Conservation (phyloP, 2,888 invertebrate species). For the Pammene fasciana region DNA sequence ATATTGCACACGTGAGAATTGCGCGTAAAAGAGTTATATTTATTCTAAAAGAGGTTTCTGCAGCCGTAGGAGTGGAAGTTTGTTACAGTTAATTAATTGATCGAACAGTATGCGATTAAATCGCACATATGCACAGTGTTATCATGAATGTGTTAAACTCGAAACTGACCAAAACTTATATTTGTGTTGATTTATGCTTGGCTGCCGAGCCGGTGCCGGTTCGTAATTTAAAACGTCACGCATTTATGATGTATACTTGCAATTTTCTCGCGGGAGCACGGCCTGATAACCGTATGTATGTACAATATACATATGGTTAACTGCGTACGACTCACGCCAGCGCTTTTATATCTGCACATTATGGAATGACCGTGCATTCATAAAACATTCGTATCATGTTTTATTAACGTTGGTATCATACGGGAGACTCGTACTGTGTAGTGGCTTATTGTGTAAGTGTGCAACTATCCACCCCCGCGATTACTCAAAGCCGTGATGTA, state of each 20-base stretch:
- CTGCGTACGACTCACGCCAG: constrained; percentile 20
- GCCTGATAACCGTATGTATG: constrained; percentile 62
- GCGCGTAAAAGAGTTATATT: constrained; percentile 56
- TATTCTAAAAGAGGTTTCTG: constrained; percentile 51
- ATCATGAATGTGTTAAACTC: constrained; percentile 55
- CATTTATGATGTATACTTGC: constrained; percentile 80
- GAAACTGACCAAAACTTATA: constrained; percentile 66
- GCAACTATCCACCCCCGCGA: constrained; percentile 48
- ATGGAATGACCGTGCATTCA: constrained; percentile 44
- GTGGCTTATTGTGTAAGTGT: constrained; percentile 43
- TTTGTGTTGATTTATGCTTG: constrained; percentile 75
- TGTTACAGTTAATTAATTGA: constrained; percentile 18
- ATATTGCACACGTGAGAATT: constrained; percentile 68
- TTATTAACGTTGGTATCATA: constrained; percentile 21
- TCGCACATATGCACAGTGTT: constrained; percentile 46
- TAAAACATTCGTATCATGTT: constrained; percentile 25
- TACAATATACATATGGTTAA: constrained; percentile 4
- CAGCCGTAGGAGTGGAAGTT: constrained; percentile 16
- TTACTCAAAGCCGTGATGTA: constrained; percentile 57
- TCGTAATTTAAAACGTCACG: constrained; percentile 80
- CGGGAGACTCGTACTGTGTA: constrained; percentile 4
- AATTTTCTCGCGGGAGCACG: constrained; percentile 76
- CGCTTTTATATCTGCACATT: constrained; percentile 47
- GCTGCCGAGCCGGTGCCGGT: constrained; percentile 60
- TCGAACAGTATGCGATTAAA: constrained; percentile 34